Conservation (phyloP, 2,113 vertebrate species). For the Cheilinus undulatus region DNA sequence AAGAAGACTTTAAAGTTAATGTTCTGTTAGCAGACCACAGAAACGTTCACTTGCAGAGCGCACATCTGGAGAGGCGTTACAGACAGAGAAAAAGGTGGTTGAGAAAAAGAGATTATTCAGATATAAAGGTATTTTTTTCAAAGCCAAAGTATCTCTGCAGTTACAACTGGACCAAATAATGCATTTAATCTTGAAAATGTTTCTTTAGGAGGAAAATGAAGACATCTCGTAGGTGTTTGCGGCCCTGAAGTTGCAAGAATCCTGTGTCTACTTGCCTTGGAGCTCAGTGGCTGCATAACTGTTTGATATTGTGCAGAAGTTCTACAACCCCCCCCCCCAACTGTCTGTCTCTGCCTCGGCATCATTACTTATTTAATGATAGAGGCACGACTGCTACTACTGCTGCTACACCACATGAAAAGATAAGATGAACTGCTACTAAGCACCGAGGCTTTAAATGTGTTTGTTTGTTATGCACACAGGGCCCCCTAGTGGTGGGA, state of each 20-base stretch:
- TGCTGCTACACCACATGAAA: slow-evolving; percentile 44
- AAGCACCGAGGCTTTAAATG: slow-evolving; percentile 9
- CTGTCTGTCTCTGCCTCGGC: slow-evolving; percentile 33
- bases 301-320: slow-evolving; percentile 64
- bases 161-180: not conserved
- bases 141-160: slow-evolving; percentile 20
- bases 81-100: slow-evolving; percentile 5
- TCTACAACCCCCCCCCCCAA: slow-evolving; percentile 42
- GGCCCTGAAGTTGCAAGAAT: slow-evolving; percentile 50
- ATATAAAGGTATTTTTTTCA: slow-evolving; percentile 28
- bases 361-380: slow-evolving; percentile 48
- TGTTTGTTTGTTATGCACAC: slow-evolving; percentile 68
- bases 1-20: slow-evolving; percentile 79
- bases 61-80: slow-evolving; percentile 70
- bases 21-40: slow-evolving; percentile 71
- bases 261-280: slow-evolving; percentile 68
- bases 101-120: not conserved
- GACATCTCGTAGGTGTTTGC: slow-evolving; percentile 45
- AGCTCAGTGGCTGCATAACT: slow-evolving; percentile 43
- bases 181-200: too few species aligned
- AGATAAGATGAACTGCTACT: slow-evolving; percentile 17
- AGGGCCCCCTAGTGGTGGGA: slow-evolving; percentile 81
- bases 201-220: not conserved
- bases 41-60: slow-evolving; percentile 61
- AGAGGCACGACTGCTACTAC: slow-evolving; percentile 28